Evolutionary conservation across 1,140 invertebrate genomes (phyloP), one percentile per base, ranked within the genome.

Genomic region (Schlechtendalia chinensis): DNA sequence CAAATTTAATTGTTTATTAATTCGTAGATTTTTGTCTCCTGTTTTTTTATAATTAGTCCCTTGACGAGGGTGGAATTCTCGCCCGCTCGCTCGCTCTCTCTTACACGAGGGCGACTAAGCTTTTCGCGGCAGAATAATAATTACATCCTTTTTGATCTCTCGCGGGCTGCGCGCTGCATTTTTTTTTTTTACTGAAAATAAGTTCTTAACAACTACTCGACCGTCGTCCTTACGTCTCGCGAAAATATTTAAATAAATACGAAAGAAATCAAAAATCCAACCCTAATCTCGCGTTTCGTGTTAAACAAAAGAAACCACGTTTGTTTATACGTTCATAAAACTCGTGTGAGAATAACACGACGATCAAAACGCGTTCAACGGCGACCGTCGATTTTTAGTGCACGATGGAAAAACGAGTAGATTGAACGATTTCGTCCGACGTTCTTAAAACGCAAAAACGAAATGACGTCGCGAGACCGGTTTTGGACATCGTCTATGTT

Each of bases 1-100:
- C n/a, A 69, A 69, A 47, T 24, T 69, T 69, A 69, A 69, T 69
- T 69, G 65, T 69, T 69, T 69, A 69, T 47, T 69, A 69, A 47
- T 69, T 47, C 14, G 65, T 69, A 69, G 27, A 69, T 69, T 47
- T 67, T 69, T 47, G n/a, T 69, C 39, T 69, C 22, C n/a, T 69
- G 22, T 69, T 47, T 47, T 47, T 47, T 24, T 69, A 69, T 69
- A 69, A 69, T 69, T 69, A 69, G 65, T 69, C 39, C n/a, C 63
- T 39, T 45, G 39, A 45, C 63, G 63, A 47, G 65, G n/a, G 22
- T 47, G 11, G 45, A 69, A 69, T 47, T 14, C 6, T n/a, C n/a
- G n/a, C n/a, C n/a, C n/a, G n/a, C n/a, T n/a, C n/a, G n/a, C n/a
- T n/a, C 4, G 39, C 39, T 50, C 47, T 69, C 65, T 47, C 39